Conservation (phyloP, 35 echinoderm and acorn worm species). For the Nesometra sesokonis region DNA sequence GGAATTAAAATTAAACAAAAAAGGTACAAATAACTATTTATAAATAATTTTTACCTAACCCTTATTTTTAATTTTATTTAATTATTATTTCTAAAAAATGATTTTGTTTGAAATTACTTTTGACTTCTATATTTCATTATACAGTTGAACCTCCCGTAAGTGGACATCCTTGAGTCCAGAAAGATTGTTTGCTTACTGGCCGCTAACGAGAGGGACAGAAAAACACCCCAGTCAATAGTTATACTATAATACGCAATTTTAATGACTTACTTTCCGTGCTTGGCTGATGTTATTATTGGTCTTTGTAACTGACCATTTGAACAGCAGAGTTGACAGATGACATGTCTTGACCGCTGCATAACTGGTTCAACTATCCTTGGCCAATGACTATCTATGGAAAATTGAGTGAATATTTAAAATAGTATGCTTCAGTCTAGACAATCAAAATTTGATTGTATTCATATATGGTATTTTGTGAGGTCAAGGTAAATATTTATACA, state of each 20-base stretch:
- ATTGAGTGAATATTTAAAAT: no score
- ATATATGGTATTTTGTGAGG: no score
- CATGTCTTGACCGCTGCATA: conserved; percentile 45
- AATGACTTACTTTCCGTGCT: conserved; percentile 55
- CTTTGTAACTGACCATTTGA: conserved; percentile 56
- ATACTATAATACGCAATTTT: not conserved
- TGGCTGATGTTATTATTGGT: conserved; percentile 49
- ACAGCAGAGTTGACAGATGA: conserved; percentile 66
- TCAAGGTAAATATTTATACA: no score
- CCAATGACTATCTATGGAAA: conserved; percentile 30
- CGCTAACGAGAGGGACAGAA: not conserved
- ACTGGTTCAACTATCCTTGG: conserved; percentile 49
- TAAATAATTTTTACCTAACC: no score
- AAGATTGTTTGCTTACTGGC: not conserved
- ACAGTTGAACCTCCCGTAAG: no score
- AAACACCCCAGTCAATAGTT: not conserved
- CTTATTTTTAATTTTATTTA: no score
- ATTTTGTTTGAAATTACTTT: not conserved
- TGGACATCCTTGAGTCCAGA: no score
- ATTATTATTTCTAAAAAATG: no score
- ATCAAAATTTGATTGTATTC: no score
- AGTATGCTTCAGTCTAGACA: no score
- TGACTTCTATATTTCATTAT: not conserved
- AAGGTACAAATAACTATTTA: no score
- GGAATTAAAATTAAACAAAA: no score